A percentile compares a stretch with the other conserved stretches of the same genome.
Evolutionary conservation across 2,797 vertebrate genomes (phyloP).

Genomic region (Leptodactylus fallax): DNA sequence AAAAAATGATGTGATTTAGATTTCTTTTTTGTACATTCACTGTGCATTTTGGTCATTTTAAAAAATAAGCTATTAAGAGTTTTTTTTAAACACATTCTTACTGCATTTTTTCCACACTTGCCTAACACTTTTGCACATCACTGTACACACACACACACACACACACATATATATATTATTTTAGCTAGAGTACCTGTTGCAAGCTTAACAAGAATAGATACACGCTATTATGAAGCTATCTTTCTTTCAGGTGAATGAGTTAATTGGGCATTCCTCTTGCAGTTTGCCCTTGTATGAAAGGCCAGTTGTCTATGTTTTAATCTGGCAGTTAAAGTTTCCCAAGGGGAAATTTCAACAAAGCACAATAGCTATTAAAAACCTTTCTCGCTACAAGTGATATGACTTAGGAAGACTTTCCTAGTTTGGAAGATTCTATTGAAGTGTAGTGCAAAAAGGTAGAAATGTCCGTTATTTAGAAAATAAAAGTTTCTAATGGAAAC

Average conservation of each 20-base stretch:
- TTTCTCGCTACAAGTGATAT: constrained; percentile 55
- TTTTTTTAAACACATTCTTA: too few species aligned
- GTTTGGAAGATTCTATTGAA: constrained; percentile 51
- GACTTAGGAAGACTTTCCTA: constrained; percentile 47
- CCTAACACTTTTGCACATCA: too few species aligned
- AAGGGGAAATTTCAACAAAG: constrained; percentile 57
- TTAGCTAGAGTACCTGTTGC: constrained; percentile 23
- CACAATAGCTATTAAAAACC: constrained; percentile 60
- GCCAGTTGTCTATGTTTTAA: constrained; percentile 58
- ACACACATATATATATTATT: neutral
- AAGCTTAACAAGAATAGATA: constrained; percentile 15
- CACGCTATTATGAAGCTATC: constrained; percentile 19
- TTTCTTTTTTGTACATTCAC: too few species aligned
- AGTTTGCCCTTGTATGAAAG: constrained; percentile 58
- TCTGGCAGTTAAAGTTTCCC: constrained; percentile 55
- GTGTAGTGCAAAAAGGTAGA: constrained; percentile 34
- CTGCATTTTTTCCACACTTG: too few species aligned
- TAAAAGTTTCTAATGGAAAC: constrained; percentile 53
- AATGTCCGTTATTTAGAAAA: constrained; percentile 38
- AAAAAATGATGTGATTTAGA: too few species aligned
- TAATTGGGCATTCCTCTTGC: constrained; percentile 59
- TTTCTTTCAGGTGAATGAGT: constrained; percentile 57
- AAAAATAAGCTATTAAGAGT: too few species aligned
- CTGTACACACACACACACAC: too few species aligned
- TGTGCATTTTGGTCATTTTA: too few species aligned